Percentiles rank a stretch among this genome's conserved stretches.
Conservation (phyloP, 2,113 vertebrate genomes). For the Peromyscus maniculatus region DNA sequence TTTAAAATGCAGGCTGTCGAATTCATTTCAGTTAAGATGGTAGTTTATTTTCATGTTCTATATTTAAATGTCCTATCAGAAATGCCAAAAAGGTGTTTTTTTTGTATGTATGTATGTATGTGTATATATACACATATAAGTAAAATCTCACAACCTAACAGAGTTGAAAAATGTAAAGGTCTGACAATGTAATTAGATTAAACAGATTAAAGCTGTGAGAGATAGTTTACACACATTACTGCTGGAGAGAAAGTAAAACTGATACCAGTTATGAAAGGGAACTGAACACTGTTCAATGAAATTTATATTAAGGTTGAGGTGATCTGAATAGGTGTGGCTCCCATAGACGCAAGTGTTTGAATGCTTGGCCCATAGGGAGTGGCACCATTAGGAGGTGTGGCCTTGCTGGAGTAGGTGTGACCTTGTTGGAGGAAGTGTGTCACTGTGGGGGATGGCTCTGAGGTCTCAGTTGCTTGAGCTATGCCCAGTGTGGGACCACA, state of each 20-base stretch:
- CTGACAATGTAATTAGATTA: not conserved
- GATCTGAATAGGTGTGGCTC: not conserved
- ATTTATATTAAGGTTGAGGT: not conserved
- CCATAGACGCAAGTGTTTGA: not conserved
- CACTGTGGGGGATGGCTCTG: not conserved
- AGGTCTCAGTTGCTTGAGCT: not conserved
- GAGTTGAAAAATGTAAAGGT: not conserved
- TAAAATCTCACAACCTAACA: not conserved
- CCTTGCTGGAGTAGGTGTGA: not conserved
- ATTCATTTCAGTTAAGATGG: slow-evolving; percentile 34
- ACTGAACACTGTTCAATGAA: not conserved
- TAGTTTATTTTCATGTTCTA: slow-evolving; percentile 30
- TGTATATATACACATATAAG: too few species aligned
- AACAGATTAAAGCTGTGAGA: not conserved
- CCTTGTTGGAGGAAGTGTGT: not conserved
- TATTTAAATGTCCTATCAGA: slow-evolving; percentile 43
- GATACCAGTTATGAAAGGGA: not conserved
- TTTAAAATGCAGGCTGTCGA: not conserved
- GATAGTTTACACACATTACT: not conserved
- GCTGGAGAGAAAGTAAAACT: not conserved
- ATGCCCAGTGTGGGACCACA: too few species aligned
- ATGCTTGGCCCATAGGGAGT: not conserved
- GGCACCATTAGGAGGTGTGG: not conserved
- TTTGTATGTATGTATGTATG: not conserved
- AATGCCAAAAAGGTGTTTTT: not conserved